Evolutionary conservation across 2,888 invertebrate species (phyloP), one percentile per base, ranked within the genome.

Genomic region (Trichopoda pennipes): DNA sequence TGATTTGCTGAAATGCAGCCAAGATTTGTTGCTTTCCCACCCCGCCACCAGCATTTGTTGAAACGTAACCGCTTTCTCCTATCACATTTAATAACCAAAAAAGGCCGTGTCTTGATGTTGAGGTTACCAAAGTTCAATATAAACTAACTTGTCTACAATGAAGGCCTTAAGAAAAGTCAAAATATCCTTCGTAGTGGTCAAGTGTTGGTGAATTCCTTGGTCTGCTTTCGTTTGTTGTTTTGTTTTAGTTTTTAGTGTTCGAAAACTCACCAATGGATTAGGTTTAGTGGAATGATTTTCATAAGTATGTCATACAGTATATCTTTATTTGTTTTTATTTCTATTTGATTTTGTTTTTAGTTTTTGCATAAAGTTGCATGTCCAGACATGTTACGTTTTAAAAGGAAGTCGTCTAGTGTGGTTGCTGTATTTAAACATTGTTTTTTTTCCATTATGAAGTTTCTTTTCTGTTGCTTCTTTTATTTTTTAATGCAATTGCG

Each of bases 81-180:
- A 14, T 63, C 42, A 42, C 23, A 21, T 60, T 51, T 28, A 60
- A 38, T 14, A 21, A 16, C 35, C 28, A 80, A 49, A 55, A 68
- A 49, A 69, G 49, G 35, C 38, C 73, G 79, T 78, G 44, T 61
- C 66, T 76, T 61, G 75, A n/a, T 75, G 75, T 76, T 72, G 82
- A 82, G 82, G 82, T 82, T 82, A 76, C 35, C 70, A 72, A 82
- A 76, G 82, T 82, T 82, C 79, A 82, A 73, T 79, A 61, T 72
- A 76, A 79, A 82, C 82, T 82, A 76, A 79, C 68, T 60, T 58
- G n/a, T 23, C 49, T 4, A 28, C 4, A 32, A 75, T 53, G 69
- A 49, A 63, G 66, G 75, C 66, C 79, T 82, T 66, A 66, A 51
- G 28, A 28, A 55, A 61, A 66, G 21, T 23, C 21, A 60, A 70